phyloP scores from a whole-genome alignment of 2,113 vertebrate species.

The Rhineura floridana region DNA sequence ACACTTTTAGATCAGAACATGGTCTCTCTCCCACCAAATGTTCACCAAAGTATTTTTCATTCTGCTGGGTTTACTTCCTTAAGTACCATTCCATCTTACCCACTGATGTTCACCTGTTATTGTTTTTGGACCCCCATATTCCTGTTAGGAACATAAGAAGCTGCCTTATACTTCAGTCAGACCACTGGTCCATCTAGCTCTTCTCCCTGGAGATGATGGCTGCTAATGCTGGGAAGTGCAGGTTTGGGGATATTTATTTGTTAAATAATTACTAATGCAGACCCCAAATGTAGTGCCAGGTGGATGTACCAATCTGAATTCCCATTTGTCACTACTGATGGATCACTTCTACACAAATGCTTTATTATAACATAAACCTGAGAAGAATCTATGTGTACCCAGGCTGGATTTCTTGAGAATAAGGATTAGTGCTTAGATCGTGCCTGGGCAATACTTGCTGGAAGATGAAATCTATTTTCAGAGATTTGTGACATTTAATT shows the following conservation, averaged over 20 bases:
- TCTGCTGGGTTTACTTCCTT: neutral
- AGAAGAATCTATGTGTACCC: neutral
- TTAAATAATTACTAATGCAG: neutral
- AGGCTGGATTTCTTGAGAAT: neutral
- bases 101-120: neutral
- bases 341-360: neutral
- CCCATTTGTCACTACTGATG: neutral
- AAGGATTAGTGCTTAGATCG: neutral
- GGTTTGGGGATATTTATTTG: neutral
- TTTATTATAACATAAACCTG: neutral
- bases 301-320: neutral
- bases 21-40: neutral
- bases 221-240: no score
- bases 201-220: neutral
- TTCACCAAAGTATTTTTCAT: neutral
- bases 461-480: slow-evolving; percentile 2
- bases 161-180: no score
- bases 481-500: neutral
- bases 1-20: no score
- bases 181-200: no score
- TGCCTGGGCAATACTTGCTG: neutral
- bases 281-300: neutral
- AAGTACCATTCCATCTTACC: neutral
- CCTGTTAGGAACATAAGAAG: neutral
- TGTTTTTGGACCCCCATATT: neutral